Evolutionary conservation across 2,888 invertebrate species (phyloP).

Genomic region (Phytoseiulus persimilis): DNA sequence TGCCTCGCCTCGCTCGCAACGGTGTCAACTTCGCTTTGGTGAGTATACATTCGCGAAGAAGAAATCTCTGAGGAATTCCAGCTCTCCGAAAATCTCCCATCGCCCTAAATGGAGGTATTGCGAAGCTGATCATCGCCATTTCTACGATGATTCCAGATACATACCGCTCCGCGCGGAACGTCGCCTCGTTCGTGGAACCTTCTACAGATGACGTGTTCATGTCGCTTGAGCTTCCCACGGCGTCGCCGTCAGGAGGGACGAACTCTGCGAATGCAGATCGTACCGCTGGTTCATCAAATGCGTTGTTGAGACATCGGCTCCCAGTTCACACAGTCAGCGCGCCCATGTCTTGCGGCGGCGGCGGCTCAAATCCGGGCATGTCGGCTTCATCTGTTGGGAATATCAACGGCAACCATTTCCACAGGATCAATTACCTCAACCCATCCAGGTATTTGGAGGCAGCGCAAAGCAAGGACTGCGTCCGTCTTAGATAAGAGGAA

Average conservation of each 20-base stretch:
- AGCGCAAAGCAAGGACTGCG: no score
- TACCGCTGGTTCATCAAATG: background rate
- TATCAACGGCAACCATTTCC: background rate
- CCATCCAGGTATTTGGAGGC: background rate
- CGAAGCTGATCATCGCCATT: no score
- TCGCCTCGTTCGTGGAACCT: background rate
- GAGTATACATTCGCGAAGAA: no score
- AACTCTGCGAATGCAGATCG: background rate
- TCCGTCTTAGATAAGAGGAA: no score
- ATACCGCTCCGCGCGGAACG: background rate
- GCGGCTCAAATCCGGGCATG: background rate
- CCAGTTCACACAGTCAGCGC: background rate
- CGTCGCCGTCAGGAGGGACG: background rate
- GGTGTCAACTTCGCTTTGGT: no score
- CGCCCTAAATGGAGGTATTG: no score
- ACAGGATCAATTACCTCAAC: background rate
- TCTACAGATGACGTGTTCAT: background rate
- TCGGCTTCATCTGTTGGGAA: background rate
- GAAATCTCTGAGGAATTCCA: no score
- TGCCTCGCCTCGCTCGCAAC: no score
- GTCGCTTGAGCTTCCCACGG: background rate
- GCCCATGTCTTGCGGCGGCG: background rate
- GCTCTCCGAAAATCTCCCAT: no score
- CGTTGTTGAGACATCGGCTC: background rate
- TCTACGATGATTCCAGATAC: background rate